These are phyloP conservation scores for Bubo scandiacus DNA, from an alignment of 2,113 vertebrate species.

Conservation along the genomic window DNA sequence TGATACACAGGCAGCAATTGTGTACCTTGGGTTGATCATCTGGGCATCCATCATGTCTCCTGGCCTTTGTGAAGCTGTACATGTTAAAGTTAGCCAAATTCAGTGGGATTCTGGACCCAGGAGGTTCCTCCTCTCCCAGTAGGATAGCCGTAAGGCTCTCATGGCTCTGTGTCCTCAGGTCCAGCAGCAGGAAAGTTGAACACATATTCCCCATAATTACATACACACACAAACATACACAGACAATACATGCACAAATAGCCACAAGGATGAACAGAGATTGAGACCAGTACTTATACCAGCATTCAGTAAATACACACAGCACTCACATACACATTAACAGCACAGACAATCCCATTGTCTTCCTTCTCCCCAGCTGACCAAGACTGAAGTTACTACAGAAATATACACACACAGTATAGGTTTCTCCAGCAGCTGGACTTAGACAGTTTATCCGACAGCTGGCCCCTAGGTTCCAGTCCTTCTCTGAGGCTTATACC, in stretches of 20 bases:
- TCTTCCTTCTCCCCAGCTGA: not conserved
- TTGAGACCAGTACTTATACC: not conserved
- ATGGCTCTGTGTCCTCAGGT: not conserved
- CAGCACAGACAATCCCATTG: accelerated
- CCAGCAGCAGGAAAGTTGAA: not conserved
- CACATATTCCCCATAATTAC: accelerated
- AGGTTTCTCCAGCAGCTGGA: not conserved
- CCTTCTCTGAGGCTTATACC: not conserved
- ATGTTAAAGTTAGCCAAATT: not conserved
- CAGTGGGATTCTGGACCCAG: not conserved
- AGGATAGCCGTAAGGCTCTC: not conserved
- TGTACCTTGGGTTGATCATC: not conserved
- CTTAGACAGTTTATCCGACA: not conserved
- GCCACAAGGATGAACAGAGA: not conserved
- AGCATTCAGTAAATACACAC: not conserved
- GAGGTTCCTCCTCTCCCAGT: not conserved
- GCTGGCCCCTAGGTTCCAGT: not conserved
- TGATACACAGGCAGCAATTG: accelerated
- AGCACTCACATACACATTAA: not conserved
- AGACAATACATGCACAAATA: not conserved
- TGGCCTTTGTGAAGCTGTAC: not conserved
- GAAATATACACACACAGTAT: not conserved
- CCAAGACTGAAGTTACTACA: not conserved
- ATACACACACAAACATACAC: too few relatives aligned
- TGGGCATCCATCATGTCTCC: not conserved